These are phyloP conservation scores for Eulacestoma nigropectus DNA, from an alignment of 2,113 vertebrate genomes.

Conservation along the genomic window DNA sequence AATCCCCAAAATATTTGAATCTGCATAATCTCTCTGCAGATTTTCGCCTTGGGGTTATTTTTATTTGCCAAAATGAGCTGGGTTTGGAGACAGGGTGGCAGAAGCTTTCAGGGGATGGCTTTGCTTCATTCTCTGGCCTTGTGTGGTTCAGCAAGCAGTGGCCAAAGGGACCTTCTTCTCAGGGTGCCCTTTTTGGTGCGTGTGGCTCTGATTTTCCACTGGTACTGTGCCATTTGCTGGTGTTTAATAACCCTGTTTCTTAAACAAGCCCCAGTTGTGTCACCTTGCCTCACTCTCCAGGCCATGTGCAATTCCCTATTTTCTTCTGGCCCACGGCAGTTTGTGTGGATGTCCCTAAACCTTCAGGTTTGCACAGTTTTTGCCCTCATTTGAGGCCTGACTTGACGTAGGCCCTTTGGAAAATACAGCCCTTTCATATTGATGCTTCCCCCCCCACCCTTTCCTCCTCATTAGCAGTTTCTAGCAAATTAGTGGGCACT, in stretches of 20 bases:
- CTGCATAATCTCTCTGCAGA: background rate
- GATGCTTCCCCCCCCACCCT: background rate
- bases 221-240: rapidly evolving
- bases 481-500: background rate
- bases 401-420: background rate
- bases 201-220: background rate
- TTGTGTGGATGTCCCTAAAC: background rate
- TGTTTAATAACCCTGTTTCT: background rate
- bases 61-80: background rate
- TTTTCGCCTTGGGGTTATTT: background rate
- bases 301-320: background rate
- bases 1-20: conserved; percentile 27
- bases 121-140: background rate
- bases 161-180: background rate
- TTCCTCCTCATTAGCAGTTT: background rate
- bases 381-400: background rate
- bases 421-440: background rate
- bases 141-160: background rate
- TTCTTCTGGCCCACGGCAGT: background rate
- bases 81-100: background rate
- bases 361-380: background rate
- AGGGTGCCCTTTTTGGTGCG: background rate
- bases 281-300: background rate
- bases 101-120: background rate
- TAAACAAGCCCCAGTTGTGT: background rate